Percentiles rank a stretch among this genome's conserved stretches.
Evolutionary conservation across 2,888 invertebrate genomes (phyloP).

Genomic region (Drosophila tripunctata): DNA sequence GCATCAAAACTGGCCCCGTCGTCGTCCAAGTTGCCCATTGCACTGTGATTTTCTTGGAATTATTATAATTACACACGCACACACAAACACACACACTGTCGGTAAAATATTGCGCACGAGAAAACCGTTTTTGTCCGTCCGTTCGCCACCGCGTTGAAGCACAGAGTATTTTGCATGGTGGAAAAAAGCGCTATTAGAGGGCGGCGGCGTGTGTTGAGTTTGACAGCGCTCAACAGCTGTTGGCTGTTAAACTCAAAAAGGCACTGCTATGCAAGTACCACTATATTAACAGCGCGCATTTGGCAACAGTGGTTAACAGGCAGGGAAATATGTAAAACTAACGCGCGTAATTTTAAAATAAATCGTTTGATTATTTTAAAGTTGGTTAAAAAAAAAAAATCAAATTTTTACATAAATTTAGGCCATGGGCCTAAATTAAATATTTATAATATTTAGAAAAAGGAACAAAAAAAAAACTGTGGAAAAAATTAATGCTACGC

Average conservation of each 20-base stretch:
- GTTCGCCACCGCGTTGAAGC: conserved; percentile 35
- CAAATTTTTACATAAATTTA: too few relatives aligned
- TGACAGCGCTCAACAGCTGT: conserved; percentile 36
- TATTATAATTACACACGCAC: too few relatives aligned
- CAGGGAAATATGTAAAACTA: too few relatives aligned
- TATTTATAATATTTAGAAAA: too few relatives aligned
- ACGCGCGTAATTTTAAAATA: too few relatives aligned
- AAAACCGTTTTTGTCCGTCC: conserved; percentile 28
- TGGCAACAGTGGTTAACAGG: conserved; percentile 4
- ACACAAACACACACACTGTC: conserved; percentile 17
- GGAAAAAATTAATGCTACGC: too few relatives aligned
- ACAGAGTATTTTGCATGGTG: conserved; percentile 31
- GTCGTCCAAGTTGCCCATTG: conserved; percentile 65
- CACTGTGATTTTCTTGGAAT: too few relatives aligned
- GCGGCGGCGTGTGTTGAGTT: conserved; percentile 42
- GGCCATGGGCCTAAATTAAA: too few relatives aligned
- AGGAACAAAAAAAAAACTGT: too few relatives aligned
- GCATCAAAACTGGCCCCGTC: conserved; percentile 45
- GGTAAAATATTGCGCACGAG: background rate
- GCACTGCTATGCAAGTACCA: background rate
- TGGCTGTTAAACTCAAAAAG: background rate
- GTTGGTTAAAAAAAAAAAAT: too few relatives aligned
- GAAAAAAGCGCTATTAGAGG: background rate
- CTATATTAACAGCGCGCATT: background rate
- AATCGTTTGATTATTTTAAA: too few relatives aligned